Base-by-base conservation (phyloP, 2,888 invertebrate species). In the Monoplex corrugatus region DNA sequence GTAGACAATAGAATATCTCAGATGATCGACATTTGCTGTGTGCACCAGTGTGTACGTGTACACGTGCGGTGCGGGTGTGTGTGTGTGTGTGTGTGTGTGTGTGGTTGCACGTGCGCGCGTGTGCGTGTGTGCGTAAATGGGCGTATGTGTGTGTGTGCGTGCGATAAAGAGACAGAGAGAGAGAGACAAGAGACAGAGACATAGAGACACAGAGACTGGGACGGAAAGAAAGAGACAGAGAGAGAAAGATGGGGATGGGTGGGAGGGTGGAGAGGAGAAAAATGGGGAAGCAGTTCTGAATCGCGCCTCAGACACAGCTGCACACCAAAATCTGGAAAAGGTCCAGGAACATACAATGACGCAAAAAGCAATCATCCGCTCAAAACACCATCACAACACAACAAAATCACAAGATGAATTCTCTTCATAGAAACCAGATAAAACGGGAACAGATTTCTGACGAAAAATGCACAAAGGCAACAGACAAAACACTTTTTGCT, bases 41-140 rank as follows among this genome's bases (percentile, higher is more conserved):
- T 23, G 63, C 28, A 68, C 63, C 28, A 28, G 75, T 32, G 75
- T 75, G 75, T 75, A 35, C 35, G 75, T 35, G 75, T n/a, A 19
- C 19, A 35, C 19, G 28, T 6, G 13, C 35, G 8, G 35, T 32
- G 32, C 5, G 86, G 38, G 86, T 68, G 43, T 86, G 40, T 68
- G 38, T 68, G 72, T 19, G 87, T 75, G 87, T 44, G 75, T 19
- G 45, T 23, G 72, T 75, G 78, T 32, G 63, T 28, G 63, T 68
- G 63, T 68, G 63, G n/a, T n/a, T 50, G 72, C 3, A 35, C 3
- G 80, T 80, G 80, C n/a, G 80, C 28, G 80, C 23, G 80, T 80
- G 80, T 43, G 43, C 28, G 75, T 38, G 63, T 1, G 89, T 38
- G 86, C 13, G 75, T 43, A 80, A 44, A 80, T n/a, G 80, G 5